These are phyloP conservation scores for Caenorhabditis sinica DNA, from an alignment of 2,888 invertebrate genomes.

Conservation along the genomic window DNA sequence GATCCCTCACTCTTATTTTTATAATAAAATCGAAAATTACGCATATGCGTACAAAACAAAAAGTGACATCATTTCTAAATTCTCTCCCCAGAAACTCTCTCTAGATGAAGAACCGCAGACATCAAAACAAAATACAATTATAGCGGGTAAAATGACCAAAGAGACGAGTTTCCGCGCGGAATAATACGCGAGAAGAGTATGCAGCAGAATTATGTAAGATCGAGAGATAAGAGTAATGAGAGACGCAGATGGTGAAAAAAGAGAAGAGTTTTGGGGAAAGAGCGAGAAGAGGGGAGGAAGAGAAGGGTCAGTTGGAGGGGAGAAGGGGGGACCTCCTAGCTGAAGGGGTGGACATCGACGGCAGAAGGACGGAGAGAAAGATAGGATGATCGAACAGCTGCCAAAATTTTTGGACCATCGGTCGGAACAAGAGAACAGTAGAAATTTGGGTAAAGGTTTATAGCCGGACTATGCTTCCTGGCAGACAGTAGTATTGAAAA, in stretches of 20 bases:
- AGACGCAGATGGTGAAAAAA: neutral
- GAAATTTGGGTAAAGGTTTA: too few species aligned
- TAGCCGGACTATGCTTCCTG: too few species aligned
- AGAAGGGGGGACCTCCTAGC: neutral
- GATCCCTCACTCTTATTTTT: too few species aligned
- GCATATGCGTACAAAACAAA: neutral
- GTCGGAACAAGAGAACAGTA: too few species aligned
- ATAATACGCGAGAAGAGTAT: neutral
- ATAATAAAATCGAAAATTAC: neutral
- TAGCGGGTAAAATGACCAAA: neutral
- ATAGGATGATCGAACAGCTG: too few species aligned
- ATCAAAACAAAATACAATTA: neutral
- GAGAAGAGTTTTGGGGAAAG: neutral
- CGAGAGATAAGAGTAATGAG: slow-evolving; percentile 2
- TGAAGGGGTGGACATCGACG: neutral
- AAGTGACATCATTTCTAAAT: slow-evolving; percentile 1
- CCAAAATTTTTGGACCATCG: too few species aligned
- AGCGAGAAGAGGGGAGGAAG: neutral
- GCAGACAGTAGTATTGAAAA: too few species aligned
- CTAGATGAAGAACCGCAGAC: neutral
- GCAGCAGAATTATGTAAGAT: neutral
- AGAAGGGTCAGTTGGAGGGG: neutral
- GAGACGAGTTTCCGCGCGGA: slow-evolving; percentile 1
- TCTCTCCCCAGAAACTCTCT: too few species aligned
- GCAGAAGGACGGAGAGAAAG: too few species aligned